A percentile compares a stretch with the other conserved stretches of the same genome.
These are phyloP conservation scores for Drosophila willistoni DNA, from an alignment of 1,140 invertebrate genomes.

Conservation along the genomic window DNA sequence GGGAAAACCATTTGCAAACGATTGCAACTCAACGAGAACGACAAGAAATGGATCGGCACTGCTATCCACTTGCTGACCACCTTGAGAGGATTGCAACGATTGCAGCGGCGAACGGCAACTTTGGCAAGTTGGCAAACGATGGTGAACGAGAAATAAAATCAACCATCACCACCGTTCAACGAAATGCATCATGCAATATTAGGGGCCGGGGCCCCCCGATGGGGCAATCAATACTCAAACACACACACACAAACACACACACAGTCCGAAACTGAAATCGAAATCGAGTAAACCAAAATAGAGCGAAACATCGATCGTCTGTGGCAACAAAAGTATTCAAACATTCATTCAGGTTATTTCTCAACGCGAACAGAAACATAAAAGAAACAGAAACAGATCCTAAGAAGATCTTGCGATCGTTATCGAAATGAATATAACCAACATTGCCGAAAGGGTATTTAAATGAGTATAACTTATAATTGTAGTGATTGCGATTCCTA, in stretches of 20 bases:
- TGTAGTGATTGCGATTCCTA: not conserved
- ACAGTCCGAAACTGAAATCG: not conserved
- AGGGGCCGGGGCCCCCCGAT: not conserved
- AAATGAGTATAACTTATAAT: not conserved
- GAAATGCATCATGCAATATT: not conserved
- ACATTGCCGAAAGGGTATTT: not conserved
- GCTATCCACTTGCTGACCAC: conserved; percentile 2
- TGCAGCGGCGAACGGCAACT: not conserved
- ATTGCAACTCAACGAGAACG: conserved; percentile 68
- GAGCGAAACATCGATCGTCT: conserved; percentile 4
- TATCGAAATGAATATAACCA: too few species aligned
- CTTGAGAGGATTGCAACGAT: conserved; percentile 10
- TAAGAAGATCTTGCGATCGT: not conserved
- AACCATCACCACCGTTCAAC: not conserved
- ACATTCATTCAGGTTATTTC: not conserved
- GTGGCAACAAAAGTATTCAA: not conserved
- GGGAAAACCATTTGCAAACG: conserved; percentile 35
- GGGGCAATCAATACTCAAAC: conserved; percentile 1
- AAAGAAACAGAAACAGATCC: not conserved
- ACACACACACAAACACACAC: too few species aligned
- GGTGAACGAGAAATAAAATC: not conserved
- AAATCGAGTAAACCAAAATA: conserved; percentile 4
- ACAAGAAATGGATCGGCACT: conserved; percentile 4
- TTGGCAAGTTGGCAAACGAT: too few species aligned
- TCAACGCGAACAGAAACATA: not conserved